Conservation (phyloP, 2,797 vertebrate genomes). For the Thamnophis elegans region DNA sequence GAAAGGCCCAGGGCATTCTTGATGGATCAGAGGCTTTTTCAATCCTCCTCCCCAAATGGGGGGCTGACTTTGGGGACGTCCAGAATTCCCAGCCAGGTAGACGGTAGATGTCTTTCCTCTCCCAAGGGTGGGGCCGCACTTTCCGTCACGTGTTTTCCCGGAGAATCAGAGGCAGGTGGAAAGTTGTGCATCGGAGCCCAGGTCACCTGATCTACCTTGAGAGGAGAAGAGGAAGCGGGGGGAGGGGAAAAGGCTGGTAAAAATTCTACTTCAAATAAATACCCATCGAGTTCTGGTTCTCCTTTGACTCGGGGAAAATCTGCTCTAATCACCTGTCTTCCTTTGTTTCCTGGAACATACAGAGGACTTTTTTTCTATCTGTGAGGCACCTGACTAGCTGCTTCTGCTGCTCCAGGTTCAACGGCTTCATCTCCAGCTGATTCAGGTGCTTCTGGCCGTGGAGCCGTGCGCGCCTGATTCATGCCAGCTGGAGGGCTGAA, state of each 20-base stretch:
- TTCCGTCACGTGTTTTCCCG: not conserved
- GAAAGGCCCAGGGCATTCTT: not conserved
- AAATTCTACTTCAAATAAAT: not conserved
- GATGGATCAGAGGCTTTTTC: not conserved
- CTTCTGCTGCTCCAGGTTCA: not conserved
- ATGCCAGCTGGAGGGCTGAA: not conserved
- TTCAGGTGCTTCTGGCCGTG: not conserved
- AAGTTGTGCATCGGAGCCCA: too few species aligned
- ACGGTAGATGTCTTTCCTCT: not conserved
- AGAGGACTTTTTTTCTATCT: not conserved
- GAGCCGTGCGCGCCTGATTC: not conserved
- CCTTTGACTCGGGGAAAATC: not conserved
- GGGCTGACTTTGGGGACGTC: not conserved
- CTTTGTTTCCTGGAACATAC: not conserved
- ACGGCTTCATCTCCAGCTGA: not conserved
- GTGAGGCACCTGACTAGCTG: not conserved
- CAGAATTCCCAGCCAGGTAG: not conserved
- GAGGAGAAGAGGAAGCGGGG: not conserved
- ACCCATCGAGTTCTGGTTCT: not conserved
- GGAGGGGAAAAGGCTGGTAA: not conserved
- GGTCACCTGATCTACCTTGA: too few species aligned
- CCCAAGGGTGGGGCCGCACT: not conserved
- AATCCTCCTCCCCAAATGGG: not conserved
- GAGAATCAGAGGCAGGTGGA: not conserved
- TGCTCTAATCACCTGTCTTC: not conserved